These are phyloP conservation scores for Harmothoe impar DNA, from an alignment of 2,888 invertebrate genomes.

Conservation along the genomic window DNA sequence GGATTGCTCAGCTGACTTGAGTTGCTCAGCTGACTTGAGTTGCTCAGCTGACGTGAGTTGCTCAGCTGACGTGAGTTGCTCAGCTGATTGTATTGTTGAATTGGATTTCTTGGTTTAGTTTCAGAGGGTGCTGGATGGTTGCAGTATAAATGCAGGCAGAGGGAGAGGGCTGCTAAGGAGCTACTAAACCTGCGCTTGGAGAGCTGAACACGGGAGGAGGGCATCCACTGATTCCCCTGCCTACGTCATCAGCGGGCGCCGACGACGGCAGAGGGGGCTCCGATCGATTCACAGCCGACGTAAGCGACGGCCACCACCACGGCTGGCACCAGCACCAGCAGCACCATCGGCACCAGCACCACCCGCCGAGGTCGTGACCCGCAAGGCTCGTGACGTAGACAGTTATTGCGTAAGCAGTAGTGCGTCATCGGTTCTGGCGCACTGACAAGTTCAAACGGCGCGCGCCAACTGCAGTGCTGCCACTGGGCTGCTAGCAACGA, in stretches of 20 bases:
- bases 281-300: background rate
- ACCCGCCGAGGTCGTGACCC: background rate
- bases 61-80: too few species aligned
- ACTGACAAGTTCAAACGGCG: background rate
- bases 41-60: too few species aligned
- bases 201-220: background rate
- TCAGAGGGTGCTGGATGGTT: too few species aligned
- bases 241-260: conserved; percentile 19
- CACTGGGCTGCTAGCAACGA: too few species aligned
- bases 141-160: too few species aligned
- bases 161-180: too few species aligned
- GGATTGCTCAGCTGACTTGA: too few species aligned
- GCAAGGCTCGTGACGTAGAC: background rate
- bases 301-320: background rate
- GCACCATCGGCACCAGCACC: background rate
- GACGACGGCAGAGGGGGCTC: background rate
- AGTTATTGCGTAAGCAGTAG: conserved; percentile 34
- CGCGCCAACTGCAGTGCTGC: conserved; percentile 12
- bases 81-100: too few species aligned
- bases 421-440: conserved; percentile 31
- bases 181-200: background rate
- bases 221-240: conserved; percentile 9
- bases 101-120: too few species aligned
- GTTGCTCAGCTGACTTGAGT: too few species aligned
- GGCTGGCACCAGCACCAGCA: background rate